These are phyloP conservation scores for Catostomus latipinnis DNA, from an alignment of 2,797 vertebrate species.

Conservation along the genomic window DNA sequence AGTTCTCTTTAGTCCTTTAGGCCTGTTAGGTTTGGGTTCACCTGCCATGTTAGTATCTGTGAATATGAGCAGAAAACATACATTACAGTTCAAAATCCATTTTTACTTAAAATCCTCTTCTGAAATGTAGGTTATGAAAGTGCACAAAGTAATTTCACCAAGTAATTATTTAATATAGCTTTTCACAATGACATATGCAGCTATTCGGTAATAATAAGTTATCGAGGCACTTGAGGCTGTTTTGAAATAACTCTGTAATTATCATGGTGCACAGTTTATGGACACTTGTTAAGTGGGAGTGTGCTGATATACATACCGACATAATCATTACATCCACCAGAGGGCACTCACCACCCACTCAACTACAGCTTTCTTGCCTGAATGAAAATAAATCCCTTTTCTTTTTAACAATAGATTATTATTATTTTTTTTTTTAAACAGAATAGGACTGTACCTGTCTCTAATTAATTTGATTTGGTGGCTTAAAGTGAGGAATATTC, in stretches of 20 bases:
- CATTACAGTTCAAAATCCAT: background rate
- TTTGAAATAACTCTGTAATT: slow-evolving; percentile 16
- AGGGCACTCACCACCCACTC: slow-evolving; percentile 33
- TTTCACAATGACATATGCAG: slow-evolving; percentile 26
- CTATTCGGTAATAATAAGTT: slow-evolving; percentile 4
- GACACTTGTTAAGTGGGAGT: slow-evolving; percentile 13
- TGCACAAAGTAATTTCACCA: background rate
- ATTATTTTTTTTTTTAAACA: no score
- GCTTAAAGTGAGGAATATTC: no score
- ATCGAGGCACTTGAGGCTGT: slow-evolving; percentile 11
- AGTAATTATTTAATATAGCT: background rate
- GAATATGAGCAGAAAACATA: slow-evolving; percentile 16
- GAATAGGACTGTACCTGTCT: no score
- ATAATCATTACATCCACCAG: slow-evolving; percentile 25
- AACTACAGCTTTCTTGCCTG: background rate
- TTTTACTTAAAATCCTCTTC: background rate
- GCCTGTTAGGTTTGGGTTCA: slow-evolving; percentile 90
- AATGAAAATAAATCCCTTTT: no score
- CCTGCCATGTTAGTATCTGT: slow-evolving; percentile 98
- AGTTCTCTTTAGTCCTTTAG: slow-evolving; percentile 89
- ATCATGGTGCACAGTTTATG: background rate
- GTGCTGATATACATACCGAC: background rate
- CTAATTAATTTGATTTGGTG: no score
- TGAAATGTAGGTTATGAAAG: slow-evolving; percentile 2
- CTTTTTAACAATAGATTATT: no score